Percentiles rank a stretch among this genome's conserved stretches.
These are phyloP conservation scores for Cynopterus brachyotis DNA, from an alignment of 2,113 vertebrate genomes.

Conservation along the genomic window DNA sequence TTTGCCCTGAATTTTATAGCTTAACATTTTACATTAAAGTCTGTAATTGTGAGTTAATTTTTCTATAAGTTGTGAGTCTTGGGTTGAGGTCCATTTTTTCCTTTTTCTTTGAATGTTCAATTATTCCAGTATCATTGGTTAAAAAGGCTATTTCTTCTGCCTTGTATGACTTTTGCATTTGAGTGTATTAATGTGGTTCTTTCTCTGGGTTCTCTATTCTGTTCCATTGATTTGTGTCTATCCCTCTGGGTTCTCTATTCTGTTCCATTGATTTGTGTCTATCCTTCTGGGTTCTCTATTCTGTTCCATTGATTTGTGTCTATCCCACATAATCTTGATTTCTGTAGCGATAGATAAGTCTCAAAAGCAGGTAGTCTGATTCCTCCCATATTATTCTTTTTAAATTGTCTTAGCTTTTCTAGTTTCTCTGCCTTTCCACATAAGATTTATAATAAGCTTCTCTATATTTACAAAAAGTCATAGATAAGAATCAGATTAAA, in stretches of 20 bases:
- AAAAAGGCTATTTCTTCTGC: neutral
- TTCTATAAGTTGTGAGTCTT: neutral
- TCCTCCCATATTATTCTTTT: neutral
- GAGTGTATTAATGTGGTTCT: neutral
- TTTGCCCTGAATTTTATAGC: neutral
- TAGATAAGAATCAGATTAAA: neutral
- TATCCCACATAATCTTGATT: neutral
- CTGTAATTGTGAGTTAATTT: constrained; percentile 11
- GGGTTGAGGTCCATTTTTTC: neutral
- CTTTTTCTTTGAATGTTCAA: neutral
- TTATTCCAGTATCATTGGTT: neutral
- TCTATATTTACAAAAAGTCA: neutral
- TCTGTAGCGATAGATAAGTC: neutral
- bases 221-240: neutral
- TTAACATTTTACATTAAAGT: neutral
- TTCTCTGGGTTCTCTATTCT: neutral
- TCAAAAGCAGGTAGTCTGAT: neutral
- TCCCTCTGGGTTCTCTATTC: too few relatives aligned
- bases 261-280: too few relatives aligned
- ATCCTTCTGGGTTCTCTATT: too few relatives aligned
- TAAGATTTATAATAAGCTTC: neutral
- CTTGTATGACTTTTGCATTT: neutral
- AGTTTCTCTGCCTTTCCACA: neutral
- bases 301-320: too few relatives aligned
- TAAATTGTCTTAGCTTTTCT: neutral